Evolutionary conservation across 1,140 invertebrate species (phyloP).

Genomic region (Formica exsecta): DNA sequence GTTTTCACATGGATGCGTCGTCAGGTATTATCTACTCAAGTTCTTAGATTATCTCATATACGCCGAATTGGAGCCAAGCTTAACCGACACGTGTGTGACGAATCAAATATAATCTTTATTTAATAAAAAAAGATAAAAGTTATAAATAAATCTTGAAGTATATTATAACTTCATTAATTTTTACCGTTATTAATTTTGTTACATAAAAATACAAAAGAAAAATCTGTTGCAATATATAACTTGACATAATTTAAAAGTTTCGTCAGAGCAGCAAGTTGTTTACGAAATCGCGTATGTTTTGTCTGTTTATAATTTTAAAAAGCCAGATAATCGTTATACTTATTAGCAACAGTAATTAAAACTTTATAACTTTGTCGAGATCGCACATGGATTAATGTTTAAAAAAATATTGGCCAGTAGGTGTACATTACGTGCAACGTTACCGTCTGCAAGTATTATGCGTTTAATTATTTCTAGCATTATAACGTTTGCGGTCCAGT

Average conservation of each 20-base stretch:
- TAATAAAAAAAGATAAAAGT: not conserved
- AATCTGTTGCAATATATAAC: not conserved
- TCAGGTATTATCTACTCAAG: conserved; percentile 16
- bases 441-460: conserved; percentile 41
- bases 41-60: conserved; percentile 42
- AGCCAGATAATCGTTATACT: not conserved
- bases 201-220: not conserved
- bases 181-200: not conserved
- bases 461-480: conserved; percentile 62
- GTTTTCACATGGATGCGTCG: conserved; percentile 11
- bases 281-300: not conserved
- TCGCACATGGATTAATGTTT: conserved; percentile 26
- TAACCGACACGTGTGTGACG: conserved; percentile 9
- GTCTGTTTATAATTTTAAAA: conserved; percentile 10
- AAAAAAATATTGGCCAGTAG: conserved; percentile 33
- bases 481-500: conserved; percentile 50
- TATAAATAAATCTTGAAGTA: not conserved
- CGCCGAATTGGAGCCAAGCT: conserved; percentile 25
- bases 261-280: conserved; percentile 6
- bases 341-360: conserved; percentile 39
- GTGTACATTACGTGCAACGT: not conserved
- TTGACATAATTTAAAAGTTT: conserved; percentile 28
- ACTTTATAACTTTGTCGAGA: conserved; percentile 34
- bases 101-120: not conserved
- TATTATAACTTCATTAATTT: not conserved